Evolutionary conservation across 2,888 invertebrate genomes (phyloP), one percentile per base, ranked within the genome.

Genomic region (Smittia aterrima): DNA sequence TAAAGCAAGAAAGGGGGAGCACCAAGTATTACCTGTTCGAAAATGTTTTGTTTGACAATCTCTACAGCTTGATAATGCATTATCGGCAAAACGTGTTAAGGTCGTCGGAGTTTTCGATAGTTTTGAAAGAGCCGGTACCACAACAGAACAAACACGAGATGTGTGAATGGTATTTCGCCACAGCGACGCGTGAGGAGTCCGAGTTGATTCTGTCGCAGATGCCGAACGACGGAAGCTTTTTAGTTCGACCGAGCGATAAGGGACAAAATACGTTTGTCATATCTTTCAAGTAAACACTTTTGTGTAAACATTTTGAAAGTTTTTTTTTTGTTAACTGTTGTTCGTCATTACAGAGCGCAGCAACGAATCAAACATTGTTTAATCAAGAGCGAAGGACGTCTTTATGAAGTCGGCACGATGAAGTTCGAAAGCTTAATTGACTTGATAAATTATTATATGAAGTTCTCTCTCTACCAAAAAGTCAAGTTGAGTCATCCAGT

Each of bases 401-500:
- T 96, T 13, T 98, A 93, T 82, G 91, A 92, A 0, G 94, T 97
- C 76, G 96, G 98, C 38, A 91, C 91, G 0, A 92, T 93, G 38
- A 92, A 93, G 80, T 99, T 98, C 84, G 98, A 98, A 84, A 96
- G 93, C 79, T 85, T 99, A n/a, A 92, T 96, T 0, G 96, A 97
- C 79, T 85, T 99, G 76, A 93, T 99, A 2, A 89, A 88, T 76
- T 95, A 95, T 82, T 99, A 97, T 80, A 93, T 94, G 82, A 90
- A 90, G 75, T 89, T 95, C 83, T 93, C 97, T 0, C 85, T 99
- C 6, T 98, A 98, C 81, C 90, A 92, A 79, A 94, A 92, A 81
- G 92, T 97, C 16, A 95, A 92, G 79, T 86, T 99, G 2, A 89
- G 89, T 79, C 91, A 90, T 82, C 91, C 95, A 0, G 92, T 95